Conservation (phyloP, 2,888 invertebrate species). For the Troides aeacus region DNA sequence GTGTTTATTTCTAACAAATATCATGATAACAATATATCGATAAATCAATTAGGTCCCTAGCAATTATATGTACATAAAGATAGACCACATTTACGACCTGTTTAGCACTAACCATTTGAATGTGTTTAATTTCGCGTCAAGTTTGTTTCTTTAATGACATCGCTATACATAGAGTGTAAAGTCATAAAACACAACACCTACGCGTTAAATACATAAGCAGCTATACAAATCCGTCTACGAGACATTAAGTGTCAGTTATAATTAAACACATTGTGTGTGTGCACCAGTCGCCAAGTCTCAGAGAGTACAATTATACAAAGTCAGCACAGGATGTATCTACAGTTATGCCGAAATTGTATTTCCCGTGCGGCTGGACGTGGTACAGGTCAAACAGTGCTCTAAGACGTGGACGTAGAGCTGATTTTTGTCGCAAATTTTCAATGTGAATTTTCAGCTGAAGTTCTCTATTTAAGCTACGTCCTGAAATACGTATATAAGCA, state of each 20-base stretch:
- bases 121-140: conserved; percentile 13
- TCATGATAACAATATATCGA: background rate
- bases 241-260: conserved; percentile 49
- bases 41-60: background rate
- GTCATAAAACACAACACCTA: conserved; percentile 11
- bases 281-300: conserved; percentile 48
- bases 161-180: conserved; percentile 12
- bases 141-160: conserved; percentile 12
- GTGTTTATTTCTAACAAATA: no score
- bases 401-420: conserved; percentile 37
- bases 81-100: background rate
- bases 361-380: conserved; percentile 40
- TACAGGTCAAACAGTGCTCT: conserved; percentile 40
- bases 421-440: conserved; percentile 33
- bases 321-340: conserved; percentile 54
- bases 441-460: conserved; percentile 50
- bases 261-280: conserved; percentile 48
- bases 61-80: background rate
- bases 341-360: conserved; percentile 43
- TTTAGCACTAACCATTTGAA: background rate
- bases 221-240: conserved; percentile 12
- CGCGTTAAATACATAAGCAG: conserved; percentile 4
- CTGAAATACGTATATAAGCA: conserved; percentile 61
- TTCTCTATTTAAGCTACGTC: conserved; percentile 60
- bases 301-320: conserved; percentile 64